A percentile compares a stretch with the other conserved stretches of the same genome.
Conservation (phyloP, 2,888 invertebrate genomes). For the Dermolepida albohirtum region DNA sequence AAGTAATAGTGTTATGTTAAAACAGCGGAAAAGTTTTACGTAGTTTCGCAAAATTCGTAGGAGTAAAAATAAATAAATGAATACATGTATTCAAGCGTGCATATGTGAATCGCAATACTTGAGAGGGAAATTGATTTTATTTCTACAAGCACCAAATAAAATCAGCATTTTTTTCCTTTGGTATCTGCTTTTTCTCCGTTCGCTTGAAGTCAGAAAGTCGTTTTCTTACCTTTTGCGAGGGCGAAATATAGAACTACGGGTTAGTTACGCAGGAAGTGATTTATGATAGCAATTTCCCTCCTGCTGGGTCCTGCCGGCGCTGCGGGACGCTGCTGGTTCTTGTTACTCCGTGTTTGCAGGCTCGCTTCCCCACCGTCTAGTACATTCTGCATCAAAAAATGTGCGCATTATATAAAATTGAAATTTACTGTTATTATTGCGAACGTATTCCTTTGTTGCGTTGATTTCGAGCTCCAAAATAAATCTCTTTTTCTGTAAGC, state of each 20-base stretch:
- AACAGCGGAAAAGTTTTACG: background rate
- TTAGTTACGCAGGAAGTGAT: constrained; percentile 56
- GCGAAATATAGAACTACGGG: constrained; percentile 52
- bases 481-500: constrained; percentile 4
- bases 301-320: constrained; percentile 51
- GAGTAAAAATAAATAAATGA: background rate
- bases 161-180: constrained; percentile 28
- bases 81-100: background rate
- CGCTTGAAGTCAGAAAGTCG: constrained; percentile 29
- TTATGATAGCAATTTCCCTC: constrained; percentile 59
- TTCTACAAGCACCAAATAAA: constrained; percentile 31
- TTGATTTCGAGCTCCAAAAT: constrained; percentile 8
- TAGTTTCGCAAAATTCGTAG: background rate
- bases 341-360: constrained; percentile 40
- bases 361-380: constrained; percentile 39
- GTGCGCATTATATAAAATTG: constrained; percentile 29
- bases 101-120: background rate
- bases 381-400: constrained; percentile 38
- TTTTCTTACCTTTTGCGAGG: constrained; percentile 44
- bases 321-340: constrained; percentile 49
- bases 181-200: constrained; percentile 24
- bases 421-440: constrained; percentile 37
- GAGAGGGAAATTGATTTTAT: constrained; percentile 3
- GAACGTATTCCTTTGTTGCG: constrained; percentile 21
- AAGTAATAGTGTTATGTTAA: no score